Conservation (phyloP, 2,888 invertebrate genomes). For the Toxonevra muliebris region DNA sequence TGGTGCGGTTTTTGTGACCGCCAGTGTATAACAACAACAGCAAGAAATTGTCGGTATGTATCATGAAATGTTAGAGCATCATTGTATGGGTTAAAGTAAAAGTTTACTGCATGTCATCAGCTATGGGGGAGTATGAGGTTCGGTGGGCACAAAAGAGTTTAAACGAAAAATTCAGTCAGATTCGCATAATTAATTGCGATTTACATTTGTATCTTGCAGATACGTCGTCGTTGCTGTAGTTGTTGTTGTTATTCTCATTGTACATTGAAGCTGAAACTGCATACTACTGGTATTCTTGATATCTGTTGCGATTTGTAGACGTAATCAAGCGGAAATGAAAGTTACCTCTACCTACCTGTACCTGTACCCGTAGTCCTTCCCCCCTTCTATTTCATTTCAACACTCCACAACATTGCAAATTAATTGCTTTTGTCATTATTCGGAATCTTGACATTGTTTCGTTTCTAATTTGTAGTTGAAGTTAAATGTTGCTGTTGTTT, state of each 20-base stretch:
- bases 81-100: background rate
- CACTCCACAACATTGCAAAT: conserved; percentile 42
- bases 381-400: background rate
- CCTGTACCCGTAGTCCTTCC: background rate
- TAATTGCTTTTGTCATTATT: conserved; percentile 64
- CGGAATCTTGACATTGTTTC: conserved; percentile 59
- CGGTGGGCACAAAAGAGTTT: conserved; percentile 20
- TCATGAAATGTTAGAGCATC: too few relatives aligned
- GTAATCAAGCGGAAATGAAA: conserved; percentile 49
- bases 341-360: conserved; percentile 10
- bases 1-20: too few relatives aligned
- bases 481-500: conserved; percentile 29
- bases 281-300: background rate
- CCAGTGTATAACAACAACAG: too few relatives aligned
- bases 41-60: too few relatives aligned
- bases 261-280: background rate
- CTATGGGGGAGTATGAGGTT: too few relatives aligned
- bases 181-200: conserved; percentile 61
- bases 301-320: conserved; percentile 52
- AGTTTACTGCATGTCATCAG: background rate
- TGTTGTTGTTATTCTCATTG: too few relatives aligned
- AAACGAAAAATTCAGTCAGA: conserved; percentile 46
- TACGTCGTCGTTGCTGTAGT: too few relatives aligned
- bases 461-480: conserved; percentile 29
- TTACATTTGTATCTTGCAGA: conserved; percentile 32